Percentiles rank a stretch among this genome's conserved stretches.
These are phyloP conservation scores for Tichodroma muraria DNA, from an alignment of 2,113 vertebrate species.

Conservation along the genomic window DNA sequence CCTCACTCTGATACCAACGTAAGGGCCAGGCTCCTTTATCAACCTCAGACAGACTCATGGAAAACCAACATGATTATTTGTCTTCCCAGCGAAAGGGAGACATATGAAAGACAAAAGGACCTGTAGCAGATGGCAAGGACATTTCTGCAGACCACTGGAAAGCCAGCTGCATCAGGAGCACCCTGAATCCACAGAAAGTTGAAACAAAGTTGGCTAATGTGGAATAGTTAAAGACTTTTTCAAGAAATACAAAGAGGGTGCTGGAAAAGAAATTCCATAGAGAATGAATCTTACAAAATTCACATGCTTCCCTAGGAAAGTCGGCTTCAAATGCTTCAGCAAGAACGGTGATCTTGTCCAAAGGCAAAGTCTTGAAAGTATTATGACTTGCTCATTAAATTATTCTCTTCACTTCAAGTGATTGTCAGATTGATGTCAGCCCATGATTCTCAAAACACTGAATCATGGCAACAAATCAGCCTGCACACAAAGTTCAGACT, in stretches of 20 bases:
- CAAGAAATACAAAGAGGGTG: background rate
- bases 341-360: background rate
- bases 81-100: background rate
- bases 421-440: background rate
- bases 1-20: rapidly evolving
- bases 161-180: background rate
- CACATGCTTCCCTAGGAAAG: background rate
- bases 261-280: background rate
- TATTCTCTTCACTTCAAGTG: background rate
- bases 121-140: background rate
- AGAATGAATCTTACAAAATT: rapidly evolving
- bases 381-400: background rate
- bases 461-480: background rate
- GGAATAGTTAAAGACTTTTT: background rate
- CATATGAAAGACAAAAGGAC: background rate
- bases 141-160: background rate
- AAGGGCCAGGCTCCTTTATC: background rate
- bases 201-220: rapidly evolving
- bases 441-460: background rate
- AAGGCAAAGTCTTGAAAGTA: background rate
- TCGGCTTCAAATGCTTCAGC: background rate
- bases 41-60: rapidly evolving
- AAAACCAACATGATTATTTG: background rate
- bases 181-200: background rate
- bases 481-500: background rate